Evolutionary conservation across 2,888 invertebrate species (phyloP).

Genomic region (Deroplatys truncata): DNA sequence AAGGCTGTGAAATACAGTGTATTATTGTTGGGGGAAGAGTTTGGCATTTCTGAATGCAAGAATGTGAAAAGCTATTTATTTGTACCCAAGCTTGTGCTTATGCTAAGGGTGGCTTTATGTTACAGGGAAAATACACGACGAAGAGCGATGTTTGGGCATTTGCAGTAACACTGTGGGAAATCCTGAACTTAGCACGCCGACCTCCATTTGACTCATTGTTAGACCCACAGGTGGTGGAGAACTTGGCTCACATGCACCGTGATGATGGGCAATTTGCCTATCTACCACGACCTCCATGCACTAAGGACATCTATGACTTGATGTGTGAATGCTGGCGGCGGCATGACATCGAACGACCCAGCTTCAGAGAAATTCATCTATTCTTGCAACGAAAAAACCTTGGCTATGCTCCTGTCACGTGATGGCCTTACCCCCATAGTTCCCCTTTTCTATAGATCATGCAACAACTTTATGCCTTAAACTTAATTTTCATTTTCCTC

Average conservation of each 20-base stretch:
- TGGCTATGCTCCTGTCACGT: slow-evolving; percentile 39
- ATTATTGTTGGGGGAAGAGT: too few relatives aligned
- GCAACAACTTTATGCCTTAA: not conserved
- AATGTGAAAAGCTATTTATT: too few relatives aligned
- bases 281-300: slow-evolving; percentile 46
- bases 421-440: slow-evolving; percentile 14
- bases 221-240: slow-evolving; percentile 77
- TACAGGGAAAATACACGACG: slow-evolving; percentile 77
- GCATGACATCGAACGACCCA: slow-evolving; percentile 52
- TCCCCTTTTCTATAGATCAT: not conserved
- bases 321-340: slow-evolving; percentile 59
- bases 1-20: too few relatives aligned
- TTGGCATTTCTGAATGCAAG: too few relatives aligned
- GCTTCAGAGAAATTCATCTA: slow-evolving; percentile 58
- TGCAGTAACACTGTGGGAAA: slow-evolving; percentile 83
- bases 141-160: slow-evolving; percentile 91
- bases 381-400: slow-evolving; percentile 53
- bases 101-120: not conserved
- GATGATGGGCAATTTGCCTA: slow-evolving; percentile 48
- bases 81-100: not conserved
- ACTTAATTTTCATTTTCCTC: not conserved
- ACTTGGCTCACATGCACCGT: slow-evolving; percentile 66
- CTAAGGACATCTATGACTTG: slow-evolving; percentile 57
- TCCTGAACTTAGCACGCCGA: slow-evolving; percentile 71
- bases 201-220: slow-evolving; percentile 72